Base-by-base conservation (phyloP, 2,888 invertebrate species). In the Ernsta delagoae region DNA sequence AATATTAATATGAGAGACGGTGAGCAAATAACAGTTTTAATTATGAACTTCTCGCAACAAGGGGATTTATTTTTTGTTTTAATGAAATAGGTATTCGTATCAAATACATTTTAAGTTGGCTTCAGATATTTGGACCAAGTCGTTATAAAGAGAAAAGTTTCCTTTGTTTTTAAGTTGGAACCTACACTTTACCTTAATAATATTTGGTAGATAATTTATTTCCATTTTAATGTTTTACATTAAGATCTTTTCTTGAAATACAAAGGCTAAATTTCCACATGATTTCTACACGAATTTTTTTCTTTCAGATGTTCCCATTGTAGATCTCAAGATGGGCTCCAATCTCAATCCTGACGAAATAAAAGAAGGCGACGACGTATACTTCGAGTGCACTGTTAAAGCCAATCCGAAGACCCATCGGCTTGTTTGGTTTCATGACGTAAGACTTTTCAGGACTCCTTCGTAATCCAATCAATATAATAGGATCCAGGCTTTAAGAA, bases 341-440 rank as follows among this genome's bases (percentile, higher is more conserved):
- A 97, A 95, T 78, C 92, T 98, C 77, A 97, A 97, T 87, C 97
- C 97, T 8, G 96, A 97, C 77, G 96, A 97, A 87, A 97, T 98
- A 84, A 98, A 97, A 88, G 98, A 98, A 89, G 97, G 97, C 45
- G 97, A 97, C 82, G 97, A 97, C 87, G 97, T 97, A 70, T 97
- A 97, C 87, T 98, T 98, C 88, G 97, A 97, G 85, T 98, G 97
- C 88, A 95, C 96, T 75, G 97, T 98, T 74, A 95, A 95, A 82
- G 96, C 97, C 62, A 98, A 98, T 91, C 98, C 97, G 16, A 96
- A 96, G 83, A 95, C 96, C 43, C 96, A 97, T 89, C 96, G 97
- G 83, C 95, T 97, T 78, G 95, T 96, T 71, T 98, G 97, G 97
- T 97, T 96, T 86, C 97, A 97, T 86, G 96, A 96, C 82, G 92